phyloP scores from a whole-genome alignment of 2,888 invertebrate genomes.

The Stenodema calcarata region DNA sequence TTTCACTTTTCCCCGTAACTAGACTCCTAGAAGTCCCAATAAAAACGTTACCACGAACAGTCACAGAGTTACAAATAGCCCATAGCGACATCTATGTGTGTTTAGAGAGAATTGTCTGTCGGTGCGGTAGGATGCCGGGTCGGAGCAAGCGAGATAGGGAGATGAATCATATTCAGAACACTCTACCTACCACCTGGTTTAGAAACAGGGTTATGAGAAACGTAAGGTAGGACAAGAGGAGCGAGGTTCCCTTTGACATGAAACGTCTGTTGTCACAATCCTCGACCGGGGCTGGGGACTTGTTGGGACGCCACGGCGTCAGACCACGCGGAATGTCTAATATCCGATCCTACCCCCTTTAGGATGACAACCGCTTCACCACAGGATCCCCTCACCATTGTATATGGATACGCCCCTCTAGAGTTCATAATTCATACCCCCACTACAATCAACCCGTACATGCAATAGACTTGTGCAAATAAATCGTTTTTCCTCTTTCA shows the following conservation, averaged over 20 bases:
- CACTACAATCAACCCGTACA: not conserved
- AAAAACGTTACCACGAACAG: no score
- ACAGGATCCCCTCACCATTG: not conserved
- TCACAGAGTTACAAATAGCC: no score
- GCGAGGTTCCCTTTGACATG: not conserved
- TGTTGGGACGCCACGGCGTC: not conserved
- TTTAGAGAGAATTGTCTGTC: not conserved
- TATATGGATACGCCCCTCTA: not conserved
- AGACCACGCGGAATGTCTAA: conserved; percentile 16
- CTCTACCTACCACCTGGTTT: not conserved
- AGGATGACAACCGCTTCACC: not conserved
- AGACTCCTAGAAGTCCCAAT: no score
- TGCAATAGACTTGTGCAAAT: not conserved
- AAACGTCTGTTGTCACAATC: not conserved
- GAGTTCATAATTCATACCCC: not conserved
- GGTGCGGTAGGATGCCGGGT: not conserved
- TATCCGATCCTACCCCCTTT: not conserved
- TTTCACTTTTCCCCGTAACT: no score
- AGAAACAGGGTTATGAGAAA: not conserved
- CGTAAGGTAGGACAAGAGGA: not conserved
- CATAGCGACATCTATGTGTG: not conserved
- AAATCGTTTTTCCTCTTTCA: not conserved
- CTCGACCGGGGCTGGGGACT: not conserved
- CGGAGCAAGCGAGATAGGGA: not conserved
- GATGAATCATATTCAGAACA: not conserved